Percentiles rank a stretch among this genome's conserved stretches.
Evolutionary conservation across 2,113 vertebrate genomes (phyloP).

Genomic region (Aythya baeri): DNA sequence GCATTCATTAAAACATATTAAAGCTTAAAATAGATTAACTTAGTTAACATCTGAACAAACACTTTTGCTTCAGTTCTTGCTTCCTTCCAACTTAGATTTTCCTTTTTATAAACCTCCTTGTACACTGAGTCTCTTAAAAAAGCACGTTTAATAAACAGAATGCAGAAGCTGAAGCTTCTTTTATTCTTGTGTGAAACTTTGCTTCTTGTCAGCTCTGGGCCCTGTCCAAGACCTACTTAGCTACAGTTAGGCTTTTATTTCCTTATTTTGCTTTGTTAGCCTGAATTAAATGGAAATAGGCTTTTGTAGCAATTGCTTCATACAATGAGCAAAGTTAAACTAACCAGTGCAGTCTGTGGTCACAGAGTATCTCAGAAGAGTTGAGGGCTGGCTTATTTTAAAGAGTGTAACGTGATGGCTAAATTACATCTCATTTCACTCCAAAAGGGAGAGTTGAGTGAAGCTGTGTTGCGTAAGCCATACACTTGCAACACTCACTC

Average conservation of each 20-base stretch:
- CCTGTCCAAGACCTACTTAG: conserved; percentile 12
- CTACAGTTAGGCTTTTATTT: not conserved
- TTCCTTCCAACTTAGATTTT: not conserved
- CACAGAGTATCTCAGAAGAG: not conserved
- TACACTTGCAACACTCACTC: not conserved
- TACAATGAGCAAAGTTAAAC: not conserved
- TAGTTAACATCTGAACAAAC: not conserved
- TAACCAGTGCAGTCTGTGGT: not conserved
- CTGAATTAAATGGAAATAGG: not conserved
- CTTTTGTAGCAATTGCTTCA: not conserved
- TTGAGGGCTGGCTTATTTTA: conserved; percentile 5
- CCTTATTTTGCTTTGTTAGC: conserved; percentile 22
- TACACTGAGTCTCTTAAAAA: not conserved
- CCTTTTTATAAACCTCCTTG: not conserved
- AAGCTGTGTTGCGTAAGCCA: not conserved
- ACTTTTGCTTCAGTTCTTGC: not conserved
- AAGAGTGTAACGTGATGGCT: not conserved
- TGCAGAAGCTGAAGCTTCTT: not conserved
- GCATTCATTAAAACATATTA: not conserved
- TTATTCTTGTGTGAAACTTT: not conserved
- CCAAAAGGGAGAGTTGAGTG: not conserved
- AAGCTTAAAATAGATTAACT: not conserved
- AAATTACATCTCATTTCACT: not conserved
- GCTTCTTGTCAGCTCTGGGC: not conserved
- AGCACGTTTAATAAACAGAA: not conserved